phyloP scores from a whole-genome alignment of 2,888 invertebrate genomes.

The Octodonta nipae region DNA sequence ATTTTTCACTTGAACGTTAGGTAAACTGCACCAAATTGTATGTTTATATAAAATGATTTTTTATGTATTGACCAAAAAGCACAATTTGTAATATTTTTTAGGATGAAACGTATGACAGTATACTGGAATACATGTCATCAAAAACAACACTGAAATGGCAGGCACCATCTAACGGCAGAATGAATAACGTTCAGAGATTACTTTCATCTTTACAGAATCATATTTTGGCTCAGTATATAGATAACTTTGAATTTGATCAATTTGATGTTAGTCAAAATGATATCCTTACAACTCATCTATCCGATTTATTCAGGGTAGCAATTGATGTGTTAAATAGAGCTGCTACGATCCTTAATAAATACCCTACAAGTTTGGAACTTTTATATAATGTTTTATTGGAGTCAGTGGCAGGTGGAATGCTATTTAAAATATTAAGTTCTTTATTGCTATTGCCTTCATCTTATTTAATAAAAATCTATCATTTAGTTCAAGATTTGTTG shows the following conservation, averaged over 20 bases:
- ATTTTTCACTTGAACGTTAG: no score
- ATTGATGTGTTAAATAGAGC: slow-evolving; percentile 28
- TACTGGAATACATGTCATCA: slow-evolving; percentile 23
- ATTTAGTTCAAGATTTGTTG: slow-evolving; percentile 31
- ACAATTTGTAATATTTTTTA: slow-evolving; percentile 16
- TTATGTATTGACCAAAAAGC: no score
- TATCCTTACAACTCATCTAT: slow-evolving; percentile 25
- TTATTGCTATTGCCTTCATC: slow-evolving; percentile 41
- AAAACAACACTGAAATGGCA: slow-evolving; percentile 26
- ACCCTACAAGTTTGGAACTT: slow-evolving; percentile 31
- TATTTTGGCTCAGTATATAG: slow-evolving; percentile 40
- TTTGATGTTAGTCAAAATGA: slow-evolving; percentile 12
- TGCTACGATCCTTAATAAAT: slow-evolving; percentile 27
- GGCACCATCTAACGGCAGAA: slow-evolving; percentile 23
- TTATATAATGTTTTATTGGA: slow-evolving; percentile 39
- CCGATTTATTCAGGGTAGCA: slow-evolving; percentile 27
- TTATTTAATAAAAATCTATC: slow-evolving; percentile 30
- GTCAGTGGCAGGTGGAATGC: slow-evolving; percentile 45
- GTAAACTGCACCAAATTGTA: no score
- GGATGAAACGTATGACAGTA: slow-evolving; percentile 28
- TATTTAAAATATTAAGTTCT: slow-evolving; percentile 43
- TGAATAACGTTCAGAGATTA: slow-evolving; percentile 38
- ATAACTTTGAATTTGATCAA: slow-evolving; percentile 10
- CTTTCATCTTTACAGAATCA: slow-evolving; percentile 47
- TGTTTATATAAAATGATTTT: no score